Percentiles rank a stretch among this genome's conserved stretches.
Conservation (phyloP, 2,888 invertebrate species). For the Lydus trimaculatus region DNA sequence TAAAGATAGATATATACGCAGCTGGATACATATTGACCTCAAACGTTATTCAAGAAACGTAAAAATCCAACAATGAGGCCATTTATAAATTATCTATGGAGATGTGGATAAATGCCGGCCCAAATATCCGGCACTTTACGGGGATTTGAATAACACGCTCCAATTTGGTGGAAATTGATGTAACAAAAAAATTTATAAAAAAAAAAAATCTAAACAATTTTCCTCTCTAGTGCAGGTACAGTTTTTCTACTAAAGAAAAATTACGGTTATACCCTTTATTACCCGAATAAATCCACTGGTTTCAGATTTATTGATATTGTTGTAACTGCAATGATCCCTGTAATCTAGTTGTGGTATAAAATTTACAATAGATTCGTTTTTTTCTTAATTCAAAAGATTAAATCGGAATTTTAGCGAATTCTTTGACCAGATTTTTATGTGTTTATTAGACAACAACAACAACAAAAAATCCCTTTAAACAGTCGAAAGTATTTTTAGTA, state of each 20-base stretch:
- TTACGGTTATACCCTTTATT: neutral
- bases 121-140: conserved; percentile 44
- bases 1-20: conserved; percentile 19
- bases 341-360: conserved; percentile 22
- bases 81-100: conserved; percentile 46
- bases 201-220: neutral
- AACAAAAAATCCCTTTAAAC: conserved; percentile 17
- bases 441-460: neutral
- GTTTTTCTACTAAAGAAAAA: no score
- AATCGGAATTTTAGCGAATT: conserved; percentile 23
- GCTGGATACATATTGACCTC: conserved; percentile 36
- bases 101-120: conserved; percentile 37
- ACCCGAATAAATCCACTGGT: neutral
- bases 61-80: conserved; percentile 38
- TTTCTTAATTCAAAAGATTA: conserved; percentile 25
- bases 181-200: neutral
- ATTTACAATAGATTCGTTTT: neutral
- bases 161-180: neutral
- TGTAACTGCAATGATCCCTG: conserved; percentile 13
- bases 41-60: conserved; percentile 23
- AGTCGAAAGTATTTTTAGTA: conserved; percentile 26
- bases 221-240: neutral
- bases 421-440: conserved; percentile 12
- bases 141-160: conserved; percentile 34
- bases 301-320: neutral